A percentile compares a stretch with the other conserved stretches of the same genome.
These are phyloP conservation scores for Syngnathus typhle DNA, from an alignment of 2,113 vertebrate species.

Conservation along the genomic window DNA sequence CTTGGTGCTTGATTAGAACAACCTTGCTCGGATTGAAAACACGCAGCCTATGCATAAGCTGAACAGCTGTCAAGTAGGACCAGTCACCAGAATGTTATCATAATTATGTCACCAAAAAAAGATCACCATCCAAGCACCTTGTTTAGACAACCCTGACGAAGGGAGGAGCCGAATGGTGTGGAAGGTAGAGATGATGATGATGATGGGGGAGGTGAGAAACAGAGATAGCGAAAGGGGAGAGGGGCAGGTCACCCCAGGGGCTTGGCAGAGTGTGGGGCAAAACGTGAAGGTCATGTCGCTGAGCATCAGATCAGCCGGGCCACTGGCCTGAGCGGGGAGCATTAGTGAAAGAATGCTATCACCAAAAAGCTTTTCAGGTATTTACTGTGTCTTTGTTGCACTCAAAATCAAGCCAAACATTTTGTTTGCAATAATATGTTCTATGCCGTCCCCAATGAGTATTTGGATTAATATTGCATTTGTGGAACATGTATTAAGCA, in stretches of 20 bases:
- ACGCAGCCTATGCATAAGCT: not conserved
- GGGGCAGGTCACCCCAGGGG: constrained; percentile 34
- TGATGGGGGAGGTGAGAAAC: constrained; percentile 16
- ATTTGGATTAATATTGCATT: too few species aligned
- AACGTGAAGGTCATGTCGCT: constrained; percentile 65
- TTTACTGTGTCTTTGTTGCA: too few species aligned
- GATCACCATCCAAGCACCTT: constrained; percentile 2
- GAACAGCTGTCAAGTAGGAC: too few species aligned
- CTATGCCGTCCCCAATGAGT: too few species aligned
- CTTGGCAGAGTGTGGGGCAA: constrained; percentile 38
- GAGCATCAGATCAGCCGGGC: constrained; percentile 63
- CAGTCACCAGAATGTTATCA: not conserved
- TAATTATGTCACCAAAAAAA: constrained; percentile 1
- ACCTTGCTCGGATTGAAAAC: not conserved
- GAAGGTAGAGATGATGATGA: not conserved
- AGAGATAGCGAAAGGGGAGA: constrained; percentile 4
- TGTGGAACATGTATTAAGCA: too few species aligned
- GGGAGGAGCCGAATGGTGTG: not conserved
- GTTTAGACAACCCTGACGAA: constrained; percentile 12
- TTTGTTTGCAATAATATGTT: too few species aligned
- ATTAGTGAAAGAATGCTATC: constrained; percentile 31
- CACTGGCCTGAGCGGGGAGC: constrained; percentile 31
- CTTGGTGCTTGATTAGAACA: constrained; percentile 32
- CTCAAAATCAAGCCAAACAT: too few species aligned
- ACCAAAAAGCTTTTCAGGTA: constrained; percentile 7